Base-by-base conservation (phyloP, 2,888 invertebrate species). In the Electrophaes corylata region DNA sequence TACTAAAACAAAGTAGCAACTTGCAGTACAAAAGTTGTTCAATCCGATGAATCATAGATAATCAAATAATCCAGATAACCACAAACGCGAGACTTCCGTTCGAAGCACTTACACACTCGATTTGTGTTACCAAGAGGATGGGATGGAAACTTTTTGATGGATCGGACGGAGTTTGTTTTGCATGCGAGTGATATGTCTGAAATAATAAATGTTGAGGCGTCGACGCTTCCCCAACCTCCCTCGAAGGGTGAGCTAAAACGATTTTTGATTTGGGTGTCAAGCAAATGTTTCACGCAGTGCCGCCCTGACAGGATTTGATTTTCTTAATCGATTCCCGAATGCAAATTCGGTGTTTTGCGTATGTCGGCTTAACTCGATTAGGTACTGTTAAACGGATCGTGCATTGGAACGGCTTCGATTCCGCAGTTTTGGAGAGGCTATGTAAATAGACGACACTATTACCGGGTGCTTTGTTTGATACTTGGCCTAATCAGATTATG, bases 161-260 rank as follows among this genome's bases (percentile, higher is more conserved):
- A 91, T 91, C 89, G 88, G 90, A 88, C 87, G 77, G 87, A 91
- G 91, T 91, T 91, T 91, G 91, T 90, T 91, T 91, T 91, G 91
- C 91, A 91, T 91, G 91, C 88, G 91, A 91, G 91, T 91, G 91
- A 91, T 91, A 91, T 89, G 91, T 91, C 91, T 91, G 89, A 90
- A 91, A 91, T 91, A 91, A 91, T 91, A 91, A 91, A 91, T 91
- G 91, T 90, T 91, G 89, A 90, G 90, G 91, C 91, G 90, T 88
- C 90, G 89, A 84, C 86, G 86, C 84, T 82, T 84, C 86, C 85
- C 86, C 79, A 75, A 66, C 77, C 79, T 76, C 82, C 86, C 80
- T 72, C 71, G 67, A 79, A 82, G 89, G 90, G 89, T 85, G 87
- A 79, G 86, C 85, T 88, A 91, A 91, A 91, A 89, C 91, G 91